phyloP scores from a whole-genome alignment of 2,113 vertebrate genomes.

The Oncorhynchus gorbuscha region DNA sequence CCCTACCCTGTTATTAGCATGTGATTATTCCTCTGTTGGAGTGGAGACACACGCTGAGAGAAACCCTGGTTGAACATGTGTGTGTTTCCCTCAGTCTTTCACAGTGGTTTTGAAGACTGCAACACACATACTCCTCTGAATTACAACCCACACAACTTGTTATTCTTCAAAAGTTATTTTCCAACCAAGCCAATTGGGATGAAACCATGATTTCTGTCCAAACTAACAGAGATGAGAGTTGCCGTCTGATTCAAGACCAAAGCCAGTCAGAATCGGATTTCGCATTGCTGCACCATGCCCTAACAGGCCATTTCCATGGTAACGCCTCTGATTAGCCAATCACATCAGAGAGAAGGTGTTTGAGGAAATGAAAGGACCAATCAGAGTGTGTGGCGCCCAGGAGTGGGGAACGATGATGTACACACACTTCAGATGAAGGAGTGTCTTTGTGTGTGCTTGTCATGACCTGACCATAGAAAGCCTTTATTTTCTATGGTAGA shows the following conservation, averaged over 20 bases:
- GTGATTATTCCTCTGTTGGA: slow-evolving; percentile 57
- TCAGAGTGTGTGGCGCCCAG: slow-evolving; percentile 25
- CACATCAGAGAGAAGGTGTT: slow-evolving; percentile 30
- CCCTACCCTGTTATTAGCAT: slow-evolving; percentile 63
- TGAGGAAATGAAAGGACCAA: slow-evolving; percentile 49
- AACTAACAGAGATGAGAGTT: slow-evolving; percentile 26
- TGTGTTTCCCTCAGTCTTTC: too few species aligned
- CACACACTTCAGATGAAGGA: neutral
- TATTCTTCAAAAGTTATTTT: slow-evolving; percentile 11
- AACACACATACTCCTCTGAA: neutral
- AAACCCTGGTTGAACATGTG: slow-evolving; percentile 46
- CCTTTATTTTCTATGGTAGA: too few species aligned
- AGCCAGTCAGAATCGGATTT: neutral
- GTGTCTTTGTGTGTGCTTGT: neutral
- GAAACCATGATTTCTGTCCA: too few species aligned
- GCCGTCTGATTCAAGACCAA: slow-evolving; percentile 30
- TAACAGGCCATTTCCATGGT: slow-evolving; percentile 46
- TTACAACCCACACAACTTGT: slow-evolving; percentile 16
- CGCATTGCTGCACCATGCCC: slow-evolving; percentile 21
- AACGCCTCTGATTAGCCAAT: slow-evolving; percentile 46
- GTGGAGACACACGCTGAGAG: slow-evolving; percentile 45
- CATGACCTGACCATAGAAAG: too few species aligned
- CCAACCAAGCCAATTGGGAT: slow-evolving; percentile 12
- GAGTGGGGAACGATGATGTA: slow-evolving; percentile 23
- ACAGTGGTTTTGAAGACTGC: too few species aligned